These are phyloP conservation scores for Eustalomyia histrio DNA, from an alignment of 2,888 invertebrate genomes.

Conservation along the genomic window DNA sequence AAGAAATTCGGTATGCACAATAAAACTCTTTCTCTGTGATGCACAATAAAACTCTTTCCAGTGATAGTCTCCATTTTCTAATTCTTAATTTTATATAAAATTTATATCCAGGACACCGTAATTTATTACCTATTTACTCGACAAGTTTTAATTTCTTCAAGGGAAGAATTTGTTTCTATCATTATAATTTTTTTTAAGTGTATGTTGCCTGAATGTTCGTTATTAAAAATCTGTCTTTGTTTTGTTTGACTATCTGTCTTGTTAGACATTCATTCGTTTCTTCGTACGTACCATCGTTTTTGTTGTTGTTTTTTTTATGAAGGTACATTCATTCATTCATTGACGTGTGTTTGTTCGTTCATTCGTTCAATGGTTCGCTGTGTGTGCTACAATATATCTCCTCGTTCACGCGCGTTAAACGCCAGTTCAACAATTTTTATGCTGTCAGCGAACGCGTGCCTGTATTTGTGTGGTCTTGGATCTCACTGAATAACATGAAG, in stretches of 20 bases:
- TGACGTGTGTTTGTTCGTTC: constrained; percentile 35
- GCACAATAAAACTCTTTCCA: no score
- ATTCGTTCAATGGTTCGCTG: constrained; percentile 39
- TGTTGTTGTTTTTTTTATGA: constrained; percentile 4
- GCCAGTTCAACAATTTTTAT: constrained; percentile 79
- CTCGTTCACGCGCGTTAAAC: constrained; percentile 79
- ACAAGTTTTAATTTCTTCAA: no score
- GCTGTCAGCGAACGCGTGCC: constrained; percentile 80
- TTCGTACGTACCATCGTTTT: constrained; percentile 20
- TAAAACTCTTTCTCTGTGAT: no score
- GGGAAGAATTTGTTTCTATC: no score
- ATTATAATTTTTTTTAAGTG: background rate
- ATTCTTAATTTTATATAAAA: no score
- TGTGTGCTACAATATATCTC: constrained; percentile 75
- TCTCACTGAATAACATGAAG: constrained; percentile 65
- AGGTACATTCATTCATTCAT: constrained; percentile 39
- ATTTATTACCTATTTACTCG: no score
- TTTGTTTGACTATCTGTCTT: constrained; percentile 51
- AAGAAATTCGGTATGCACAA: no score
- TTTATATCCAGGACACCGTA: no score
- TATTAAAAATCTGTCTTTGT: background rate
- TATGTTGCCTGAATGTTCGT: background rate
- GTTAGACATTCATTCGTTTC: constrained; percentile 57
- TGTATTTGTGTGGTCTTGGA: constrained; percentile 80
- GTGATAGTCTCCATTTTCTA: no score